phyloP scores from a whole-genome alignment of 2,888 invertebrate genomes.

The Phorcus lineatus region DNA sequence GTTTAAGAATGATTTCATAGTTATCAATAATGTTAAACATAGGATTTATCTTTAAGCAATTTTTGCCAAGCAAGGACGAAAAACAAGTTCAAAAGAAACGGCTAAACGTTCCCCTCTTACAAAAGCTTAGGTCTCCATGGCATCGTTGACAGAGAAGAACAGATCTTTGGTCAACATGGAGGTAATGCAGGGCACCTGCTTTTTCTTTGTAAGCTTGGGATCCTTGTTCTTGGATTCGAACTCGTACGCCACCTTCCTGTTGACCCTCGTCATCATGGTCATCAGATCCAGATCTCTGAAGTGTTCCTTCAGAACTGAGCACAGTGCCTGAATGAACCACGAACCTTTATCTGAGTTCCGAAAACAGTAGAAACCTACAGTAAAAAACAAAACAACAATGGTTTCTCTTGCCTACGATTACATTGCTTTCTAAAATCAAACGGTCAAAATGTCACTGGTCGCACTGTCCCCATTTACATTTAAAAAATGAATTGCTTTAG shows the following conservation, averaged over 20 bases:
- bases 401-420: no score
- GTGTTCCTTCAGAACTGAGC: slow-evolving; percentile 58
- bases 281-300: slow-evolving; percentile 55
- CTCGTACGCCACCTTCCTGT: slow-evolving; percentile 66
- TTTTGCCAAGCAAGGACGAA: no score
- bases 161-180: slow-evolving; percentile 53
- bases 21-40: no score
- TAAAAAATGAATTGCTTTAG: no score
- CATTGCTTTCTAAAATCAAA: no score
- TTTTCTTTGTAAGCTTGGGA: no score
- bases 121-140: not conserved
- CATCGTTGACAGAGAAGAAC: slow-evolving; percentile 30
- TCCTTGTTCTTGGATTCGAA: slow-evolving; percentile 32
- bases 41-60: no score
- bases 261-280: slow-evolving; percentile 69
- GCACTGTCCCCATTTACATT: no score
- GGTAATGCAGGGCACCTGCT: slow-evolving; percentile 51
- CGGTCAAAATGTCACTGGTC: no score
- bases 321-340: slow-evolving; percentile 72
- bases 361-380: slow-evolving; percentile 68
- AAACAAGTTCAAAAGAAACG: no score
- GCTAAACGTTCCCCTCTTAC: no score
- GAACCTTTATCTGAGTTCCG: slow-evolving; percentile 70
- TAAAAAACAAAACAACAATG: slow-evolving; percentile 29
- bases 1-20: no score